phyloP scores from a whole-genome alignment of 2,113 vertebrate genomes.

The Scalopus aquaticus region DNA sequence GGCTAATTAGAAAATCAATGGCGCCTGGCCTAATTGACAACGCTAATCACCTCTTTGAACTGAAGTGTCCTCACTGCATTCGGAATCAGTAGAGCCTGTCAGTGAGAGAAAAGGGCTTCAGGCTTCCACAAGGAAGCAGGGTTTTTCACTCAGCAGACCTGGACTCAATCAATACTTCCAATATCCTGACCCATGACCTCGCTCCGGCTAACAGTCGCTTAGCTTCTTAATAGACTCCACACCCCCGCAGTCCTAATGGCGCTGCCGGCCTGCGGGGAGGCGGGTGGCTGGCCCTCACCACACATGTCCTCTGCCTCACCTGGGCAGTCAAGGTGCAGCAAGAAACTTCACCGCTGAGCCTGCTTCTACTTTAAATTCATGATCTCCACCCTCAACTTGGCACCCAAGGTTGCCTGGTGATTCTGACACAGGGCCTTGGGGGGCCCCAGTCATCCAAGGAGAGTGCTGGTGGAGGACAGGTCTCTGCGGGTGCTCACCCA shows the following conservation, averaged over 20 bases:
- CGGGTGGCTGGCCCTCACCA: too few relatives aligned
- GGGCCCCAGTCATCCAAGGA: too few relatives aligned
- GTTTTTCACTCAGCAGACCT: constrained; percentile 4
- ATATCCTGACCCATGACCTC: constrained; percentile 25
- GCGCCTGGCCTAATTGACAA: constrained; percentile 49
- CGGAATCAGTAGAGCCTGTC: constrained; percentile 31
- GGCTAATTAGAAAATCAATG: constrained; percentile 74
- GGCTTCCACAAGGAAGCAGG: constrained; percentile 10
- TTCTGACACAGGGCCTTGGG: too few relatives aligned
- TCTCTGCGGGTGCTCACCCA: too few relatives aligned
- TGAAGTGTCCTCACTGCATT: not conserved
- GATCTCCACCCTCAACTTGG: not conserved
- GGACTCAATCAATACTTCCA: constrained; percentile 62
- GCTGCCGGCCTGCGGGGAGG: not conserved
- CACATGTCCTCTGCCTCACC: accelerated
- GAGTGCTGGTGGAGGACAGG: too few relatives aligned
- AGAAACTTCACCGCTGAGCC: not conserved
- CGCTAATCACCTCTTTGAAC: constrained; percentile 63
- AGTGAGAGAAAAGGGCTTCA: constrained; percentile 12
- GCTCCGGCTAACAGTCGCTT: constrained; percentile 2
- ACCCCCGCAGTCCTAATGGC: not conserved
- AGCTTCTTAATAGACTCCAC: not conserved
- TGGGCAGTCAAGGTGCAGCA: accelerated
- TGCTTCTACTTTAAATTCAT: not conserved
- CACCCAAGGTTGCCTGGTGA: not conserved